phyloP scores from a whole-genome alignment of 2,888 invertebrate species.

The Hypomecis atomaria region DNA sequence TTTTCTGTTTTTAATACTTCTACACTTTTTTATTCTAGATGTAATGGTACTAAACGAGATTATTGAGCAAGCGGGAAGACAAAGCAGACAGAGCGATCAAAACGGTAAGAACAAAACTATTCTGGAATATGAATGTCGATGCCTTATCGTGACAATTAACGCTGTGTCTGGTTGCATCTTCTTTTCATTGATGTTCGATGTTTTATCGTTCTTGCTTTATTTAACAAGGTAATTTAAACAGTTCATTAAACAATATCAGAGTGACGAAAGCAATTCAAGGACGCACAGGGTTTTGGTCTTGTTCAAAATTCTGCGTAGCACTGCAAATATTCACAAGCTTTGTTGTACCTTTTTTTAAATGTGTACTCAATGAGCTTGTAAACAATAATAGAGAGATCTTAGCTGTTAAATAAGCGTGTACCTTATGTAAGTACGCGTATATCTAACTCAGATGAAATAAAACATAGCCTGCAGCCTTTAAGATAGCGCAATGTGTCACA shows the following conservation, averaged over 20 bases:
- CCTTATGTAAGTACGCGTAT: too few species aligned
- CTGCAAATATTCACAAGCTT: too few species aligned
- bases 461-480: too few species aligned
- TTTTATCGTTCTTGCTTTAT: conserved; percentile 38
- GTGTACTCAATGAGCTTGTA: too few species aligned
- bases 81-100: conserved; percentile 93
- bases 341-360: too few species aligned
- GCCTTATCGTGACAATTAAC: conserved; percentile 53
- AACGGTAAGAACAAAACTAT: conserved; percentile 88
- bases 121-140: conserved; percentile 48
- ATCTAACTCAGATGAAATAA: too few species aligned
- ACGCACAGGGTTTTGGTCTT: background rate
- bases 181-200: conserved; percentile 53
- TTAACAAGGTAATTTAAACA: conserved; percentile 34
- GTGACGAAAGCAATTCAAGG: background rate
- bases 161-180: conserved; percentile 56
- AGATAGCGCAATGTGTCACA: too few species aligned
- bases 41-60: conserved; percentile 99
- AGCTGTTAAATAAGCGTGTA: too few species aligned
- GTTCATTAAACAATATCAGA: conserved; percentile 19
- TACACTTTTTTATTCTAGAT: conserved; percentile 85
- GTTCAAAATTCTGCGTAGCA: too few species aligned
- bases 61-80: conserved; percentile 96
- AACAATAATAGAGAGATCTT: too few species aligned
- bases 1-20: conserved; percentile 12